Evolutionary conservation across 2,888 invertebrate genomes (phyloP).

Genomic region (Icerya purchasi): DNA sequence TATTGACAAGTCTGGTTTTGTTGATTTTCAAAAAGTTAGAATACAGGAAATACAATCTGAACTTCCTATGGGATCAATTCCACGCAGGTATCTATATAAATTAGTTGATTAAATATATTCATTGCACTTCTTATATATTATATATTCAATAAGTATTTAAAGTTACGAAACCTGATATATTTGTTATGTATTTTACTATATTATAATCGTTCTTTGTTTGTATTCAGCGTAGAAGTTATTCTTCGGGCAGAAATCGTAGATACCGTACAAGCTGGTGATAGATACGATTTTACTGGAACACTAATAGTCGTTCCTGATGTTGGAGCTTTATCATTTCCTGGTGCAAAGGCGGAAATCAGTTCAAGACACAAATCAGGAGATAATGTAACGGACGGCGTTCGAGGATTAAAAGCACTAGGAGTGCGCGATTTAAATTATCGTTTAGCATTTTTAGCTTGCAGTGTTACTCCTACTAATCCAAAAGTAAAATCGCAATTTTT

Average conservation of each 20-base stretch:
- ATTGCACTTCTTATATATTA: too few species aligned
- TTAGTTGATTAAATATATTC: too few species aligned
- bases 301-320: slow-evolving; percentile 96
- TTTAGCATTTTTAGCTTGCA: slow-evolving; percentile 84
- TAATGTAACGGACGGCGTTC: slow-evolving; percentile 62
- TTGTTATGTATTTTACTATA: neutral
- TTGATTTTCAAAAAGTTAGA: slow-evolving; percentile 94
- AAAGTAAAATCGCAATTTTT: too few species aligned
- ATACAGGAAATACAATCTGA: slow-evolving; percentile 97
- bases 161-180: neutral
- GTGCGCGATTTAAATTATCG: slow-evolving; percentile 68
- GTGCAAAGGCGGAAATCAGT: slow-evolving; percentile 61
- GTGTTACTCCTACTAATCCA: slow-evolving; percentile 65
- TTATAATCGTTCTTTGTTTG: neutral
- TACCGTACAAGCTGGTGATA: slow-evolving; percentile 68
- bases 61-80: slow-evolving; percentile 87
- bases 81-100: slow-evolving; percentile 41
- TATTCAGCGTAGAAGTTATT: slow-evolving; percentile 59
- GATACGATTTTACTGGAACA: slow-evolving; percentile 83
- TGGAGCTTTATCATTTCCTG: slow-evolving; percentile 61
- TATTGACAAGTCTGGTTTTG: slow-evolving; percentile 79
- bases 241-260: slow-evolving; percentile 90
- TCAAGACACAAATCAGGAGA: slow-evolving; percentile 49
- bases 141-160: neutral
- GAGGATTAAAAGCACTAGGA: slow-evolving; percentile 66